A percentile compares a stretch with the other conserved stretches of the same genome.
phyloP scores from a whole-genome alignment of 1,140 invertebrate species.

The Euwallacea similis region DNA sequence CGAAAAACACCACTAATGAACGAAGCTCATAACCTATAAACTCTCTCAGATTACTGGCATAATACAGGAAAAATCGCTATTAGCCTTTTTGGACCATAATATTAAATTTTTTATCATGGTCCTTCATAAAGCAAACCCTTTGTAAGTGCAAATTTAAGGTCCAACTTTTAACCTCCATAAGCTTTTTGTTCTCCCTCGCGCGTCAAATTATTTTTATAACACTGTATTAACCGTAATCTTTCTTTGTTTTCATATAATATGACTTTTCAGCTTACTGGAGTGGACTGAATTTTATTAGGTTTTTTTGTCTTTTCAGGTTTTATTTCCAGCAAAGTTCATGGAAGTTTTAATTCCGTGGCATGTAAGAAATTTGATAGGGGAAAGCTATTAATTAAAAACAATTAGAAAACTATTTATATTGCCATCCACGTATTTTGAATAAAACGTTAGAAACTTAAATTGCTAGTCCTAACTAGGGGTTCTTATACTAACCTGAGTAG shows the following conservation, averaged over 20 bases:
- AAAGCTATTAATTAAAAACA: no score
- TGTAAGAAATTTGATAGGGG: no score
- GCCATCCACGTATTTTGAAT: no score
- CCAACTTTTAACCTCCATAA: background rate
- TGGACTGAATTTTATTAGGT: no score
- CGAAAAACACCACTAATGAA: background rate
- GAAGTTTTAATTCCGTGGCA: no score
- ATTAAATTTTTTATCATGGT: background rate
- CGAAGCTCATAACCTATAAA: background rate
- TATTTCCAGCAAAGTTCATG: no score
- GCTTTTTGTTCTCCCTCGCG: background rate
- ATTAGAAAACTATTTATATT: no score
- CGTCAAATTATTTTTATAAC: conserved; percentile 4
- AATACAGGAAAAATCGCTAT: background rate
- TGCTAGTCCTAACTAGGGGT: no score
- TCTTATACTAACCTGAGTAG: no score
- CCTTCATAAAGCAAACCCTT: background rate
- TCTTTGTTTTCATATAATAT: background rate
- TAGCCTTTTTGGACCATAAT: background rate
- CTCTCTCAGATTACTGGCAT: background rate
- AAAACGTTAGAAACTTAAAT: no score
- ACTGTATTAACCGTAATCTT: background rate
- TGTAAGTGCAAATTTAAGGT: conserved; percentile 2
- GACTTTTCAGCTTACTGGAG: no score
- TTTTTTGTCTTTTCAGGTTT: no score